A percentile compares a stretch with the other conserved stretches of the same genome.
phyloP scores from a whole-genome alignment of 2,888 invertebrate genomes.

The Caenorhabditis macrosperma region DNA sequence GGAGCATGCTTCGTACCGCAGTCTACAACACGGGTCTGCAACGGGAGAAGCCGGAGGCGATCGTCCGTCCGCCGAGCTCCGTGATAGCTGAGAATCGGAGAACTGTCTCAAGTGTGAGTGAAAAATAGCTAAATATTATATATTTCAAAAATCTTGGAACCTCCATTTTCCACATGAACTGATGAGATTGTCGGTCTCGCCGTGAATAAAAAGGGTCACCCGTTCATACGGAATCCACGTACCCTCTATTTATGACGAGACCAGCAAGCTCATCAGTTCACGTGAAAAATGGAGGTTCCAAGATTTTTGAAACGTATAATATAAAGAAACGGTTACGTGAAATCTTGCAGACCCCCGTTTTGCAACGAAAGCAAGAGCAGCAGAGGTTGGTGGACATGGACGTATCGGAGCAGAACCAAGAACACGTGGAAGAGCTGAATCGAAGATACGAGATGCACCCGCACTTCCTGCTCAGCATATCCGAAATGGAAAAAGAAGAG shows the following conservation, averaged over 20 bases:
- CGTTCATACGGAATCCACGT: too few species aligned
- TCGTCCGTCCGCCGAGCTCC: not conserved
- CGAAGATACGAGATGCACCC: constrained; percentile 25
- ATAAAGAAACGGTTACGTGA: too few species aligned
- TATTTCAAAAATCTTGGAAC: too few species aligned
- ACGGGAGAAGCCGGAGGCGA: not conserved
- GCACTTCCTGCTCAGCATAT: constrained; percentile 38
- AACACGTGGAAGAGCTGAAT: constrained; percentile 33
- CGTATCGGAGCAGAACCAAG: constrained; percentile 37
- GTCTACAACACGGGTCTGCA: constrained; percentile 37
- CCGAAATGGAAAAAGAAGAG: constrained; percentile 6
- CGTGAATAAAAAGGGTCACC: too few species aligned
- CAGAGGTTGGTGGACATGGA: constrained; percentile 10
- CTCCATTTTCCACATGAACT: too few species aligned
- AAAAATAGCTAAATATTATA: not conserved
- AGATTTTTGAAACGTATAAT: too few species aligned
- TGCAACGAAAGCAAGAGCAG: constrained; percentile 18
- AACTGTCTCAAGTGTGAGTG: constrained; percentile 41
- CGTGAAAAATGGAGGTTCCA: too few species aligned
- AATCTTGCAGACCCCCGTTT: constrained; percentile 34
- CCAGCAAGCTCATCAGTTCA: too few species aligned
- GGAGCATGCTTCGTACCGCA: constrained; percentile 43
- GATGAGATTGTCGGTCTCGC: too few species aligned
- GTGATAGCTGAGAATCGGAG: constrained; percentile 23
- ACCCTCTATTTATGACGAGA: too few species aligned